These are phyloP conservation scores for Sphaeramia orbicularis DNA, from an alignment of 2,797 vertebrate species.

Conservation along the genomic window DNA sequence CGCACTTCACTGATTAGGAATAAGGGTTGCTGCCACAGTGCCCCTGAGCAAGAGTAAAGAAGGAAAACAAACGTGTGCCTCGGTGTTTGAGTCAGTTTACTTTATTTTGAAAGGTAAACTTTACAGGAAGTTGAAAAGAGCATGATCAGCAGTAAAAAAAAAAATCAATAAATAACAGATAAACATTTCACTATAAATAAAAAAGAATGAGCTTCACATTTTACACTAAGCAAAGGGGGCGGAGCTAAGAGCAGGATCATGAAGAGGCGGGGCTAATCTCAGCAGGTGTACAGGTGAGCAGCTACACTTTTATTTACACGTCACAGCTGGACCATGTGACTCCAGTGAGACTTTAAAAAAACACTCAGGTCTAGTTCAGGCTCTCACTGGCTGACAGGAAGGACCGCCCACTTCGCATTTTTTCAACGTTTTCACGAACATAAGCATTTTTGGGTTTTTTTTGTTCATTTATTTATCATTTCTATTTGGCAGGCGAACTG, in stretches of 20 bases:
- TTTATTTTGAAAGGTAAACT: constrained; percentile 73
- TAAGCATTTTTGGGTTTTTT: too few species aligned
- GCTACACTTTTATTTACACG: constrained; percentile 51
- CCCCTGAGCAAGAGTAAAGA: too few species aligned
- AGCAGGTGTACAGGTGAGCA: constrained; percentile 14
- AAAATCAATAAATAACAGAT: constrained; percentile 39
- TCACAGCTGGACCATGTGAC: constrained; percentile 1
- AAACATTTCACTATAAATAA: constrained; percentile 45
- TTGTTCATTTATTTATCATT: too few species aligned
- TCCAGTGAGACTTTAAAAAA: neutral
- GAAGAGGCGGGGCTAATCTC: constrained; percentile 7
- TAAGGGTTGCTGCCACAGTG: too few species aligned
- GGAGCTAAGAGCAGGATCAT: neutral
- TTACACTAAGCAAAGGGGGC: constrained; percentile 46
- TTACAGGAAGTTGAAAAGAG: constrained; percentile 68
- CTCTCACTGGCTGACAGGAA: constrained; percentile 1
- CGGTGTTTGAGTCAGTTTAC: constrained; percentile 25
- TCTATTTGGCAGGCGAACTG: too few species aligned
- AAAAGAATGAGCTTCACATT: constrained; percentile 63
- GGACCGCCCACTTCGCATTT: neutral
- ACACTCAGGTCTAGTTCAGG: too few species aligned
- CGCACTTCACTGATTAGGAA: too few species aligned
- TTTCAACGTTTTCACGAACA: constrained; percentile 1
- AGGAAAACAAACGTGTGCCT: too few species aligned
- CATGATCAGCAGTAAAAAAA: constrained; percentile 40